Evolutionary conservation across 2,888 invertebrate species (phyloP).

Genomic region (Pasiphila rectangulata): DNA sequence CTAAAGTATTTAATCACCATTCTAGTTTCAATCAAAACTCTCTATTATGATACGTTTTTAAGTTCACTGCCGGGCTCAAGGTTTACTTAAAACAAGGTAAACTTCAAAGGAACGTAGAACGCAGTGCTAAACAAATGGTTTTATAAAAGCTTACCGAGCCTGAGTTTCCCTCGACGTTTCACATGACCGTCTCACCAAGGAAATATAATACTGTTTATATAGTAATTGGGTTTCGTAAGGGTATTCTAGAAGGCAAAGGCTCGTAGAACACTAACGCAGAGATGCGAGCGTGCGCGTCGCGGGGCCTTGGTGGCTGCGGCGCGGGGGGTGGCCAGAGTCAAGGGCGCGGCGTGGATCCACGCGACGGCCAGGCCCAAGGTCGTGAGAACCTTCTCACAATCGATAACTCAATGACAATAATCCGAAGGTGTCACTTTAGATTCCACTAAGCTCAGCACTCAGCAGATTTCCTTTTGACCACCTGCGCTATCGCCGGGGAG

Average conservation of each 20-base stretch:
- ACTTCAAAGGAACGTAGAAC: no score
- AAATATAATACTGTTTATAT: background rate
- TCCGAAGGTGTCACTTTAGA: background rate
- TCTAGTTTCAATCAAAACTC: no score
- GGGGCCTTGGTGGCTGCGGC: slow-evolving; percentile 43
- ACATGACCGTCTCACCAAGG: background rate
- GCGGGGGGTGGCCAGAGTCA: slow-evolving; percentile 49
- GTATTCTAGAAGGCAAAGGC: slow-evolving; percentile 13
- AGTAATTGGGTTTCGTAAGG: background rate
- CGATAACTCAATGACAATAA: slow-evolving; percentile 38
- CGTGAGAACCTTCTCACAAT: slow-evolving; percentile 42
- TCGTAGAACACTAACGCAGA: slow-evolving; percentile 29
- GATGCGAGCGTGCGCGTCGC: slow-evolving; percentile 32
- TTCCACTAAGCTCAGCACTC: background rate
- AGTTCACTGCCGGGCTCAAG: no score
- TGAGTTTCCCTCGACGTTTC: background rate
- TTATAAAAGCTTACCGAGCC: background rate
- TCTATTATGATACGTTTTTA: no score
- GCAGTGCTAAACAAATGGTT: no score
- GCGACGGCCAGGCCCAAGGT: slow-evolving; percentile 52
- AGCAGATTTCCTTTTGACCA: no score
- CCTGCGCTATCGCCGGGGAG: no score
- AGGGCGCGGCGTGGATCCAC: slow-evolving; percentile 54
- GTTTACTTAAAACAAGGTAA: no score
- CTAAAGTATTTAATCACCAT: no score